Evolutionary conservation across 2,113 vertebrate species (phyloP).

Genomic region (Cathartes aura): DNA sequence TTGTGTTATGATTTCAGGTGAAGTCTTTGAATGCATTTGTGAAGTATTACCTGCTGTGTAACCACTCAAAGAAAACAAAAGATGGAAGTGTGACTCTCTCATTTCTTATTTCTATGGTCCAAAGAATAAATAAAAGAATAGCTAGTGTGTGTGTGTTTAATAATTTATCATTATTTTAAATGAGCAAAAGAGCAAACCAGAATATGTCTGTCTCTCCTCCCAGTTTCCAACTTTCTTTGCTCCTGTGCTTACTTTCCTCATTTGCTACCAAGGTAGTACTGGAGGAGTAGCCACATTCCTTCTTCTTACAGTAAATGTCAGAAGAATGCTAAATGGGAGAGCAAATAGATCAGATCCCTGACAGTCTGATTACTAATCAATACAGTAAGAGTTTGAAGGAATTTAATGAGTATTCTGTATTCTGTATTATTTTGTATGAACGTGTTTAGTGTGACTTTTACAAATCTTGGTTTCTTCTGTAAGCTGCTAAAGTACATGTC

Average conservation of each 20-base stretch:
- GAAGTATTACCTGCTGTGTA: background rate
- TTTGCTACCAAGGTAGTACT: background rate
- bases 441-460: background rate
- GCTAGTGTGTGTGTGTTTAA: background rate
- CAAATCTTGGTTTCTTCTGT: background rate
- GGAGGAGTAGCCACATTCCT: background rate
- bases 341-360: background rate
- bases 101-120: background rate
- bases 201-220: background rate
- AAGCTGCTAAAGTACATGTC: background rate
- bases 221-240: background rate
- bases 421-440: background rate
- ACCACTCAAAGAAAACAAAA: background rate
- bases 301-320: background rate
- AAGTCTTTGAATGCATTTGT: background rate
- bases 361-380: slow-evolving; percentile 3
- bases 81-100: background rate
- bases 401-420: background rate
- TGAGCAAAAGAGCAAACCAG: background rate
- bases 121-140: background rate
- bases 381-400: background rate
- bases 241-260: background rate
- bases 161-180: background rate
- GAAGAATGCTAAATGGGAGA: background rate
- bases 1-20: background rate